Evolutionary conservation across 2,113 vertebrate species (phyloP), one percentile per base, ranked within the genome.

Genomic region (Phaethon lepturus): DNA sequence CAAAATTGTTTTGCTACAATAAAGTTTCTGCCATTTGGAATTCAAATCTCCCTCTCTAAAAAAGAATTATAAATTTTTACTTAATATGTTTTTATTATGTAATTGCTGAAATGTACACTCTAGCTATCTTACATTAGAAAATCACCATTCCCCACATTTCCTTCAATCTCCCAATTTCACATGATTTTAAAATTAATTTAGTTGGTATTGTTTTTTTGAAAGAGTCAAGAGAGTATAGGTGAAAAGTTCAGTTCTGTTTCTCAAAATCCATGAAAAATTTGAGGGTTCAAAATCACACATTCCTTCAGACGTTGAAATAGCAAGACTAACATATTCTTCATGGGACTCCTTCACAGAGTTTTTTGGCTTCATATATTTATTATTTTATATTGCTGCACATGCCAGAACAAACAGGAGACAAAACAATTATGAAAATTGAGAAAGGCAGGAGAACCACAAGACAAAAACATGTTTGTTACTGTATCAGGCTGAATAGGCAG

Each of bases 71-170:
- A 4, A 25, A 17, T 26, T 72, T 56, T 33, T 1, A 80, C 55
- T 20, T 14, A 35, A 33, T 26, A 64, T 47, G 7, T 19, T 26
- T 68, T 88, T 17, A 74, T 23, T 35, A 28, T 49, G 45, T 19
- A 56, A 45, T 77, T 68, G 4, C 29, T 90, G 35, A 63, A 50
- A 49, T 1, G 0, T 11, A 56, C 17, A 8, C 2, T 38, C 1
- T 35, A 14, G 11, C 64, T 63, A 18, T 56, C 3, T 40, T 53
- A 35, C 13, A 63, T 56, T 62, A 50, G 7, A 29, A 80, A 64
- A 55, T 55, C 5, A 45, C 2, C 2, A 38, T 67, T 52, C 10
- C 6, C 2, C 8, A 7, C 2, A 0, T 68, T 68, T 80, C 26
- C 20, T 67, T 76, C 26, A 62, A 6, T 64, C 7, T 84, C 4